Evolutionary conservation across 2,113 vertebrate species (phyloP).

Genomic region (Machaerirhynchus nigripectus): DNA sequence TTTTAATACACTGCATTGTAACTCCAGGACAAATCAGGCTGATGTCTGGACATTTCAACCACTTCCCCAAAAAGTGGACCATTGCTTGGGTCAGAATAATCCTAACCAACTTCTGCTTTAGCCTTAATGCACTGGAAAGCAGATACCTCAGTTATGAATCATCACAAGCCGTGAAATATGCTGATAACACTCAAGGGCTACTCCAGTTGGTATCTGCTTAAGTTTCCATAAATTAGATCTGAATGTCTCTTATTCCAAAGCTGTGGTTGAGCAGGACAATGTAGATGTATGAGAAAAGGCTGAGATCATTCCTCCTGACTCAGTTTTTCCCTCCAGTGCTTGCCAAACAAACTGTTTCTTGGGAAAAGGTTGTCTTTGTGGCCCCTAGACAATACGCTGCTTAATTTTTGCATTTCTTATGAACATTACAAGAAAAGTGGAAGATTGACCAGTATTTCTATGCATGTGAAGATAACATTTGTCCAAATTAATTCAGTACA

Average conservation of each 20-base stretch:
- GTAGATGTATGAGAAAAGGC: neutral
- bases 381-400: neutral
- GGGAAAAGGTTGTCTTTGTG: neutral
- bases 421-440: neutral
- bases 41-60: neutral
- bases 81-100: neutral
- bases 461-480: neutral
- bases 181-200: neutral
- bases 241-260: conserved; percentile 16
- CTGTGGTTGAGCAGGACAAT: conserved; percentile 7
- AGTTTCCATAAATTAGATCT: conserved; percentile 11
- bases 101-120: neutral
- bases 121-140: neutral
- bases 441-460: neutral
- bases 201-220: conserved; percentile 16
- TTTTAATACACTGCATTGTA: neutral
- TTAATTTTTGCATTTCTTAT: conserved; percentile 6
- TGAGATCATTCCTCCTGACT: conserved; percentile 48
- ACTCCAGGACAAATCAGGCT: neutral
- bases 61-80: neutral
- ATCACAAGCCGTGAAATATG: neutral
- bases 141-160: neutral
- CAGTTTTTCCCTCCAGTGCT: neutral
- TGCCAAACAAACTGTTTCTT: conserved; percentile 27
- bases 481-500: neutral